These are phyloP conservation scores for Grammomys surdaster DNA, from an alignment of 2,113 vertebrate genomes.

Conservation along the genomic window DNA sequence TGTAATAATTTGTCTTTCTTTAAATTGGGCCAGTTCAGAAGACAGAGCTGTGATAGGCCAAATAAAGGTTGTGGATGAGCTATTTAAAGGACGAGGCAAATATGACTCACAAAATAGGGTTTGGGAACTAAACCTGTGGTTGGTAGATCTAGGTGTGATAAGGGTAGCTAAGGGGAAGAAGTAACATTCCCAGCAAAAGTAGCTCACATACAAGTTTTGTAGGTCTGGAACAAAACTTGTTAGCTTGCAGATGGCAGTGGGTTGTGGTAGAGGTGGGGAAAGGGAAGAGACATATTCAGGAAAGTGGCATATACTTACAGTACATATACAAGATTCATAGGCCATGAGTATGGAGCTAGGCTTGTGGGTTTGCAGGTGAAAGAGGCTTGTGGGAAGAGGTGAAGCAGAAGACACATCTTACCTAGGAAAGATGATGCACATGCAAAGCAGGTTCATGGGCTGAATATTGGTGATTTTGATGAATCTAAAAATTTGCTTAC, in stretches of 20 bases:
- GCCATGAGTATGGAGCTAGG: not conserved
- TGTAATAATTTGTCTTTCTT: not conserved
- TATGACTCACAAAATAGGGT: not conserved
- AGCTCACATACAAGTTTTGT: not conserved
- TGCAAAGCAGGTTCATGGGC: not conserved
- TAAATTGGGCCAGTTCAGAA: not conserved
- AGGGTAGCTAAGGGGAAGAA: not conserved
- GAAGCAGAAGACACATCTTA: rapidly evolving
- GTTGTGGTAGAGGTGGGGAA: not conserved
- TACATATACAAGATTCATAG: not conserved
- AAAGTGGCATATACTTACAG: not conserved
- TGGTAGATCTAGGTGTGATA: not conserved
- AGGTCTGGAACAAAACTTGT: not conserved
- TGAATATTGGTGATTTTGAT: not conserved
- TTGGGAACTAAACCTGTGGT: not conserved
- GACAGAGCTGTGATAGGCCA: not conserved
- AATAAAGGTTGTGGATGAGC: not conserved
- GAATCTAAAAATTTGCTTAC: not conserved
- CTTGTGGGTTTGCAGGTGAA: not conserved
- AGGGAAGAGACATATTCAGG: not conserved
- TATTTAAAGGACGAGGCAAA: not conserved
- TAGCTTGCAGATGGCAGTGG: not conserved
- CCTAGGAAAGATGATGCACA: not conserved
- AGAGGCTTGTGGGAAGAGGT: not conserved
- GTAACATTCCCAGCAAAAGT: not conserved